These are phyloP conservation scores for Melanotus villosus DNA, from an alignment of 2,888 invertebrate genomes.

Conservation along the genomic window DNA sequence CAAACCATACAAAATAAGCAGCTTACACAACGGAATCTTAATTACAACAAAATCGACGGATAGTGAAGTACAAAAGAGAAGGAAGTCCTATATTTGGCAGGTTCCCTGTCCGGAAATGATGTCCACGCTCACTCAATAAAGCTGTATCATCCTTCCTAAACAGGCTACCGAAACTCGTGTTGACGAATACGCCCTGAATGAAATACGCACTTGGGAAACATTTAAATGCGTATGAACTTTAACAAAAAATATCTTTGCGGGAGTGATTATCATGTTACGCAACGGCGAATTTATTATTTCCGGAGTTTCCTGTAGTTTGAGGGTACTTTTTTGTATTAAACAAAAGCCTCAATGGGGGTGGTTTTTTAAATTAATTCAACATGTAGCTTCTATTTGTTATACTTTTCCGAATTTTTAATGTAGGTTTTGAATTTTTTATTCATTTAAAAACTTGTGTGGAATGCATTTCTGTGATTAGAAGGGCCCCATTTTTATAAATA, in stretches of 20 bases:
- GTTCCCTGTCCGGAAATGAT: slow-evolving; percentile 33
- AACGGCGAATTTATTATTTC: slow-evolving; percentile 30
- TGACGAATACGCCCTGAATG: slow-evolving; percentile 28
- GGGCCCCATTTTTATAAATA: too few species aligned
- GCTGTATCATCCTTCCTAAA: slow-evolving; percentile 26
- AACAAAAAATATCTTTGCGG: slow-evolving; percentile 31
- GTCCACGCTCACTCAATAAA: slow-evolving; percentile 34
- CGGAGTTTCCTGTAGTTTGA: neutral
- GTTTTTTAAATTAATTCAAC: neutral
- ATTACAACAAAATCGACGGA: slow-evolving; percentile 26
- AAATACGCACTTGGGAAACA: slow-evolving; percentile 37
- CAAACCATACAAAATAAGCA: slow-evolving; percentile 26
- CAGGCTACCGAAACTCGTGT: slow-evolving; percentile 27
- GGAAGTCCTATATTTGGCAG: slow-evolving; percentile 30
- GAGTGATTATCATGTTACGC: slow-evolving; percentile 32
- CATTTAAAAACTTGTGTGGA: too few species aligned
- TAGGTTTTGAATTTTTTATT: too few species aligned
- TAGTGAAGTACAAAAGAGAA: slow-evolving; percentile 24
- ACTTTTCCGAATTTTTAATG: too few species aligned
- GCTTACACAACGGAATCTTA: slow-evolving; percentile 22
- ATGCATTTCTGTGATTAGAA: too few species aligned
- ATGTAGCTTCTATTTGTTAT: too few species aligned
- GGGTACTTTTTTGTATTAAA: neutral
- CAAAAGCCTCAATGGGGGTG: slow-evolving; percentile 6
- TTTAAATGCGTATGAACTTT: slow-evolving; percentile 37